Evolutionary conservation across 2,888 invertebrate species (phyloP).

Genomic region (Diarsia rubi): DNA sequence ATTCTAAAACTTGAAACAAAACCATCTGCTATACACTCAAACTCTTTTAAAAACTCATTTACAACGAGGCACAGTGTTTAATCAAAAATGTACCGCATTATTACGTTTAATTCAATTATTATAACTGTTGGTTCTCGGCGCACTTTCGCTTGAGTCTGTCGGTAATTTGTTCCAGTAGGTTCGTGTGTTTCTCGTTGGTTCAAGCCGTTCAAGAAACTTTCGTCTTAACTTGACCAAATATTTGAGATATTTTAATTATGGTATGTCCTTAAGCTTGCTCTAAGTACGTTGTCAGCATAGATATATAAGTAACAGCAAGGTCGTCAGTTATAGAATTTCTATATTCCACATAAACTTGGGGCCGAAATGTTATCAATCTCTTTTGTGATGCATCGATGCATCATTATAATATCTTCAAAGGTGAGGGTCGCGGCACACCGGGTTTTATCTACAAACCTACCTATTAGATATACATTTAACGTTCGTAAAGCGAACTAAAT

Average conservation of each 20-base stretch:
- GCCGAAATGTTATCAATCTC: not conserved
- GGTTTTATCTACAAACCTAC: too few species aligned
- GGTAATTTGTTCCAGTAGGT: constrained; percentile 44
- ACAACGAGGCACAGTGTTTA: constrained; percentile 13
- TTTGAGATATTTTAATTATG: not conserved
- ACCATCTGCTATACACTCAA: not conserved
- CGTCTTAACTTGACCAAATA: constrained; percentile 7
- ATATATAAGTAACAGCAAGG: too few species aligned
- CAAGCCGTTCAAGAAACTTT: constrained; percentile 21
- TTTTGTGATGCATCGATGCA: too few species aligned
- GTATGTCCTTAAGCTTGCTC: not conserved
- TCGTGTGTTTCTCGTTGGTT: not conserved
- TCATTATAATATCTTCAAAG: too few species aligned
- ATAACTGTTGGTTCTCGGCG: constrained; percentile 50
- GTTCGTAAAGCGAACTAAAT: not conserved
- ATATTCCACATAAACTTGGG: not conserved
- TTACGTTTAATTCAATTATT: constrained; percentile 50
- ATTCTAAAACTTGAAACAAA: not conserved
- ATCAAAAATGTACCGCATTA: constrained; percentile 44
- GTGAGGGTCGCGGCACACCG: too few species aligned
- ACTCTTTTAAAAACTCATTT: not conserved
- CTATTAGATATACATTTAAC: too few species aligned
- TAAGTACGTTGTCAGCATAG: not conserved
- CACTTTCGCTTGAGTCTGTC: constrained; percentile 51
- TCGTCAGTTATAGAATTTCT: not conserved